These are phyloP conservation scores for Trichomalopsis sarcophagae DNA, from an alignment of 1,140 invertebrate genomes.

Conservation along the genomic window DNA sequence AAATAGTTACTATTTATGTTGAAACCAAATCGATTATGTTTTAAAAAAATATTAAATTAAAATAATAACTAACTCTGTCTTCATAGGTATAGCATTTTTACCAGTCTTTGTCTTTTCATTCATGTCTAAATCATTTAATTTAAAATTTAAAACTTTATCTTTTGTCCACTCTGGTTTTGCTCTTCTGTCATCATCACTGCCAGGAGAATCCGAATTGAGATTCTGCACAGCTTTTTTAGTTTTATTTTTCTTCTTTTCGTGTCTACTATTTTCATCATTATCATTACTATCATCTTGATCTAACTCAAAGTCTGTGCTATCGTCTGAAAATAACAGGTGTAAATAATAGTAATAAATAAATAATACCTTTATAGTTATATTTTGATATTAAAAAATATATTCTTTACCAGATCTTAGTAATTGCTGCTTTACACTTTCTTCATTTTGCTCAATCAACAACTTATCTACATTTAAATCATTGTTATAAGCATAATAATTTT, in stretches of 20 bases:
- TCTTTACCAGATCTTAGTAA: slow-evolving; percentile 56
- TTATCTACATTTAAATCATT: slow-evolving; percentile 49
- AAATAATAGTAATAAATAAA: slow-evolving; percentile 10
- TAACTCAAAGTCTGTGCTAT: slow-evolving; percentile 16
- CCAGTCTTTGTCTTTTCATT: slow-evolving; percentile 26
- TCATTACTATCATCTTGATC: neutral
- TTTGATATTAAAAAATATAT: slow-evolving; percentile 50
- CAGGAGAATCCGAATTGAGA: slow-evolving; percentile 54
- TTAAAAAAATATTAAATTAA: neutral
- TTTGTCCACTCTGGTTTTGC: slow-evolving; percentile 46
- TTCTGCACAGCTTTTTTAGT: neutral
- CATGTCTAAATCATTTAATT: neutral
- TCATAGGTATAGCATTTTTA: neutral
- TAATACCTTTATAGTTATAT: neutral
- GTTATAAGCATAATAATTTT: neutral
- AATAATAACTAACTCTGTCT: neutral
- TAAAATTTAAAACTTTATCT: slow-evolving; percentile 24
- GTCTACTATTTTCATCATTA: slow-evolving; percentile 20
- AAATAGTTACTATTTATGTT: neutral
- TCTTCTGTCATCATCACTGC: slow-evolving; percentile 54
- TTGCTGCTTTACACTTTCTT: slow-evolving; percentile 39
- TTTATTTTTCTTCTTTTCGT: neutral
- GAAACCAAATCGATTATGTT: neutral
- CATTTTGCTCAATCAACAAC: slow-evolving; percentile 6
- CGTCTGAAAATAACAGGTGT: slow-evolving; percentile 23